Conservation (phyloP, 2,113 vertebrate species). For the Ictidomys tridecemlineatus region DNA sequence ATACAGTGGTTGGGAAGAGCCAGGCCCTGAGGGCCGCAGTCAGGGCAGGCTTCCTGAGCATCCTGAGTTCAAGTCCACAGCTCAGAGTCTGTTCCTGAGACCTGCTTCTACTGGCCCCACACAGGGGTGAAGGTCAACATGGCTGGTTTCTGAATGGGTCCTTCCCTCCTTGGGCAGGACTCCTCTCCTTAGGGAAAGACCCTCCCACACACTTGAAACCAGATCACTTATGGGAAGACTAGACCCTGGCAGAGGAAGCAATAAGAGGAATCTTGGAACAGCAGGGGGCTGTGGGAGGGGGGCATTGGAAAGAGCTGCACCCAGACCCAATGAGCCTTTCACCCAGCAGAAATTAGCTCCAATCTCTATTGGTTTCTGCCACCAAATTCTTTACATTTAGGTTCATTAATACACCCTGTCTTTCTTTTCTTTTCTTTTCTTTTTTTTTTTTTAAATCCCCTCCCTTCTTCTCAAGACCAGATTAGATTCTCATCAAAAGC, state of each 20-base stretch:
- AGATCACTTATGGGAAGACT: neutral
- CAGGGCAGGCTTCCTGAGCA: neutral
- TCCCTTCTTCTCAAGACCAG: slow-evolving; percentile 66
- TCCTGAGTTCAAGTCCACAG: neutral
- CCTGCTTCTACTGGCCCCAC: neutral
- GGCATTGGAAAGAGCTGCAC: neutral
- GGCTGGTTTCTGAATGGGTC: fast-evolving
- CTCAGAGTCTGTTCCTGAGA: neutral
- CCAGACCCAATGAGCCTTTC: neutral
- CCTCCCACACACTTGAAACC: neutral
- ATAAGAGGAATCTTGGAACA: too few relatives aligned
- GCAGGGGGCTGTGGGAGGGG: neutral
- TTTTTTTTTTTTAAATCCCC: neutral
- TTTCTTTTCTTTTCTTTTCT: neutral
- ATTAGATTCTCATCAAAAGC: slow-evolving; percentile 81
- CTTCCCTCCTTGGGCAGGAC: fast-evolving
- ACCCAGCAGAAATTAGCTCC: neutral
- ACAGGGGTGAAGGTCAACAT: neutral
- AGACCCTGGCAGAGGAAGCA: neutral
- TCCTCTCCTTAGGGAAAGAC: neutral
- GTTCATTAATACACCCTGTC: slow-evolving; percentile 17
- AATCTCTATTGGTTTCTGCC: neutral
- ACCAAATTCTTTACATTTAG: slow-evolving; percentile 36
- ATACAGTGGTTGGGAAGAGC: too few relatives aligned
- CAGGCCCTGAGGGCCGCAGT: too few relatives aligned